These are phyloP conservation scores for Botia kubotai DNA, from an alignment of 2,797 vertebrate species.

Conservation along the genomic window DNA sequence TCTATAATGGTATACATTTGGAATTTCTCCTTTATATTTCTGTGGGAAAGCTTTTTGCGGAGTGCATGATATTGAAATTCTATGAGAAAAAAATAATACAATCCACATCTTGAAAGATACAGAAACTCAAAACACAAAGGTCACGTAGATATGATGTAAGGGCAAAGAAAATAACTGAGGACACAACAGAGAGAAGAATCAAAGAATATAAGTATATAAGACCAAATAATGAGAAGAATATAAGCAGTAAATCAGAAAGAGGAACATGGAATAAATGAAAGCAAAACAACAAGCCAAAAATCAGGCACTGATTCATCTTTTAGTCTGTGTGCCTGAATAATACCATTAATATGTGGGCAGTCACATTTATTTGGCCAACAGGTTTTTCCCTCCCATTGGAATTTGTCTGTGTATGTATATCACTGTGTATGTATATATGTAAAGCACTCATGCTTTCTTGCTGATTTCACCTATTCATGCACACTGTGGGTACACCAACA, in stretches of 20 bases:
- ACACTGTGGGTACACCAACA: slow-evolving; percentile 44
- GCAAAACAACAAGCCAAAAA: slow-evolving; percentile 59
- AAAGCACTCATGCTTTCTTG: slow-evolving; percentile 48
- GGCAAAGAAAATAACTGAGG: slow-evolving; percentile 25
- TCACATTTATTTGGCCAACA: slow-evolving; percentile 62
- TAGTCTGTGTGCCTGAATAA: slow-evolving; percentile 48
- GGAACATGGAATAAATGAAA: slow-evolving; percentile 39
- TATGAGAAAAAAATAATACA: background rate
- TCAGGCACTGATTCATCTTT: slow-evolving; percentile 60
- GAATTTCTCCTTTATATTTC: background rate
- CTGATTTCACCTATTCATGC: slow-evolving; percentile 47
- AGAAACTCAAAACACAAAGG: slow-evolving; percentile 25
- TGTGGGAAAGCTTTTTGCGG: background rate
- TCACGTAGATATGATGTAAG: slow-evolving; percentile 1
- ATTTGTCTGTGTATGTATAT: slow-evolving; percentile 38
- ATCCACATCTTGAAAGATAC: background rate
- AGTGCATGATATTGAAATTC: background rate
- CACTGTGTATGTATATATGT: too few relatives aligned
- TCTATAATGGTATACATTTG: background rate
- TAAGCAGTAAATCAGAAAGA: slow-evolving; percentile 32
- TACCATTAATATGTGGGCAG: slow-evolving; percentile 56
- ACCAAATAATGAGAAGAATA: slow-evolving; percentile 51
- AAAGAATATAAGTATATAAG: background rate
- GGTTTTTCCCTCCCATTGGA: slow-evolving; percentile 45
- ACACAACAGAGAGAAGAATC: background rate